A percentile compares a stretch with the other conserved stretches of the same genome.
These are phyloP conservation scores for Xestoiulus laeticollis DNA, from an alignment of 2,888 invertebrate genomes.

Conservation along the genomic window DNA sequence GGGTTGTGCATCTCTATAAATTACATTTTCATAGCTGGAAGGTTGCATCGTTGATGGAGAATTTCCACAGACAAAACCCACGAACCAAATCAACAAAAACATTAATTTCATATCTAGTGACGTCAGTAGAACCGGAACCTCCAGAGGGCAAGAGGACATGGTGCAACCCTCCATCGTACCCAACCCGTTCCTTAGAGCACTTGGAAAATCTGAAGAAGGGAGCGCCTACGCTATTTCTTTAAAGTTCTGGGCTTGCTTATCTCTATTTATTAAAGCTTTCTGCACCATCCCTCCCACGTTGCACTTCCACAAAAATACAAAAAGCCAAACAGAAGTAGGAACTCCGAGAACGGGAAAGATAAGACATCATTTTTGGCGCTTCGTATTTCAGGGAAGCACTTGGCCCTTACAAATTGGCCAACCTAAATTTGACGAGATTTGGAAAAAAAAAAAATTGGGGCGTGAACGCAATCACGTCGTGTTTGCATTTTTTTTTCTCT, in stretches of 20 bases:
- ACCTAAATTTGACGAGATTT: not conserved
- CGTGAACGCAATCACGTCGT: not conserved
- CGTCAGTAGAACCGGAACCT: not conserved
- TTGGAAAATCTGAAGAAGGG: not conserved
- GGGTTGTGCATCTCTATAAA: not conserved
- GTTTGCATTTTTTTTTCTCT: constrained; percentile 32
- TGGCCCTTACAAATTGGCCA: not conserved
- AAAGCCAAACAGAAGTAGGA: not conserved
- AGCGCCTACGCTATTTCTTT: not conserved
- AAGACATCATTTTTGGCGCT: not conserved
- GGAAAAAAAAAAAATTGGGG: constrained; percentile 36
- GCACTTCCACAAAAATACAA: not conserved
- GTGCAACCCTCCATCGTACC: not conserved
- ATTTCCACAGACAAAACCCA: not conserved
- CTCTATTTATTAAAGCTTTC: constrained; percentile 9
- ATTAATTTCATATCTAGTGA: not conserved
- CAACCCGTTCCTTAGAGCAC: not conserved
- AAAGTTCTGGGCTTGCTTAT: constrained; percentile 15
- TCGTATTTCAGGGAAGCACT: not conserved
- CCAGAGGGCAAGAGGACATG: not conserved
- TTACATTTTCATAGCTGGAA: not conserved
- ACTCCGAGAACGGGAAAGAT: not conserved
- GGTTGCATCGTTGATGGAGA: not conserved
- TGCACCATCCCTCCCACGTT: not conserved
- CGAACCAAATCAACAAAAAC: not conserved